These are phyloP conservation scores for Octomys mimax DNA, from an alignment of 2,797 vertebrate species.

Conservation along the genomic window DNA sequence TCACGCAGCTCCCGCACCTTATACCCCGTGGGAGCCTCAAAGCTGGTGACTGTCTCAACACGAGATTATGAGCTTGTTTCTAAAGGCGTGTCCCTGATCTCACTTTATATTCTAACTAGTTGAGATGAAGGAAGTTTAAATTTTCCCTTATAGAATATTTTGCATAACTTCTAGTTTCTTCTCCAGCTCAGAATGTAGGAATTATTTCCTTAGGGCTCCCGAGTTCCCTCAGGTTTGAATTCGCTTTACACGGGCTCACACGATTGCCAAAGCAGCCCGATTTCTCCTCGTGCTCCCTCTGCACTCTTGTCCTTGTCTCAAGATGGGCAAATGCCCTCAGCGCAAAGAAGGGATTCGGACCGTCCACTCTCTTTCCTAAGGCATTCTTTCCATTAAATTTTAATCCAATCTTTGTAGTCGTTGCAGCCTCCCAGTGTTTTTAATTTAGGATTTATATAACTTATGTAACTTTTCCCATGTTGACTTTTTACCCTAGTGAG, in stretches of 20 bases:
- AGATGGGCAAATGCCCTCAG: neutral
- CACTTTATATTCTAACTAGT: neutral
- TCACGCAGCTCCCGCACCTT: neutral
- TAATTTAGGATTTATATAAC: neutral
- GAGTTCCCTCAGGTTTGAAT: neutral
- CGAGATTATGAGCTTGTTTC: neutral
- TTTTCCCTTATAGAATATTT: neutral
- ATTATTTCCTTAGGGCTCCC: neutral
- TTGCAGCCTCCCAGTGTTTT: neutral
- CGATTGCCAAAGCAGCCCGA: neutral
- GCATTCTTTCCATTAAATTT: neutral
- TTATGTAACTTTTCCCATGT: neutral
- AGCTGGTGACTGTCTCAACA: neutral
- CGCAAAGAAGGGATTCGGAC: neutral
- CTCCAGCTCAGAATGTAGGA: neutral
- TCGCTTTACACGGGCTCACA: neutral
- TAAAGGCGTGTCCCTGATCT: neutral
- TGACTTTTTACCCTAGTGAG: neutral
- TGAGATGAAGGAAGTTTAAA: neutral
- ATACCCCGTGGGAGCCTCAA: neutral
- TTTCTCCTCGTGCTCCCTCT: neutral
- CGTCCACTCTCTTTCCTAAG: neutral
- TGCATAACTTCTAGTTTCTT: neutral
- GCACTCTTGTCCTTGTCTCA: neutral
- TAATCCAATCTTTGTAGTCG: neutral